A percentile compares a stretch with the other conserved stretches of the same genome.
phyloP scores from a whole-genome alignment of 2,113 vertebrate species.

The Sturnira hondurensis region DNA sequence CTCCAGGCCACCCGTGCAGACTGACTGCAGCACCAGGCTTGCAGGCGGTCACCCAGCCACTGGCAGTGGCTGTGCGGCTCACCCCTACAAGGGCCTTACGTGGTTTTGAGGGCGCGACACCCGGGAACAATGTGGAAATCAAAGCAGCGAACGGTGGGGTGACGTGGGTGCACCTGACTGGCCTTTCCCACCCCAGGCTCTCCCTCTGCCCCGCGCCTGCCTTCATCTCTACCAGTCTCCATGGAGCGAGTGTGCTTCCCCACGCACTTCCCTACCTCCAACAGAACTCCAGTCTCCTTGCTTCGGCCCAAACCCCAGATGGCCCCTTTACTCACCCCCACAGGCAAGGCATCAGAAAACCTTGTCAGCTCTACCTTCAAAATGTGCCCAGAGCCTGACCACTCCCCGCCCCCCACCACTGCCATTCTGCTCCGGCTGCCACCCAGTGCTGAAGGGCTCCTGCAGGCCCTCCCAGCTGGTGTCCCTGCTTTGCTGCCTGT shows the following conservation, averaged over 20 bases:
- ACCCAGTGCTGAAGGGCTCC: accelerated
- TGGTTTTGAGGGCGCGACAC: no score
- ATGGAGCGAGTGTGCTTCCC: neutral
- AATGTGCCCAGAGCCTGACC: neutral
- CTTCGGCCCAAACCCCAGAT: neutral
- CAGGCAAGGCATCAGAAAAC: neutral
- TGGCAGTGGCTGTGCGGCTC: neutral
- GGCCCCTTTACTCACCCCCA: neutral
- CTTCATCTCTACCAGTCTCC: neutral
- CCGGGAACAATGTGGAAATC: neutral
- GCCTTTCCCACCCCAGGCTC: neutral
- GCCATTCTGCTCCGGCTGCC: neutral
- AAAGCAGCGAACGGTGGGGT: neutral
- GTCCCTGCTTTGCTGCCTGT: neutral
- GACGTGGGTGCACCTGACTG: accelerated
- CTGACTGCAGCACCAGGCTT: neutral
- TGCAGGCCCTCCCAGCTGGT: no score
- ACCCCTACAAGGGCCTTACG: neutral
- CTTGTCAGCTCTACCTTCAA: neutral
- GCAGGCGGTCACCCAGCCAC: neutral
- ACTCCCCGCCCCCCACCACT: neutral
- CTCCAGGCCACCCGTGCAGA: neutral
- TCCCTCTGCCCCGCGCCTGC: neutral
- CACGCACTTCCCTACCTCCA: neutral
- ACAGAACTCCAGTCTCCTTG: neutral